phyloP scores from a whole-genome alignment of 2,888 invertebrate species.

The Lamellibrachia columna region DNA sequence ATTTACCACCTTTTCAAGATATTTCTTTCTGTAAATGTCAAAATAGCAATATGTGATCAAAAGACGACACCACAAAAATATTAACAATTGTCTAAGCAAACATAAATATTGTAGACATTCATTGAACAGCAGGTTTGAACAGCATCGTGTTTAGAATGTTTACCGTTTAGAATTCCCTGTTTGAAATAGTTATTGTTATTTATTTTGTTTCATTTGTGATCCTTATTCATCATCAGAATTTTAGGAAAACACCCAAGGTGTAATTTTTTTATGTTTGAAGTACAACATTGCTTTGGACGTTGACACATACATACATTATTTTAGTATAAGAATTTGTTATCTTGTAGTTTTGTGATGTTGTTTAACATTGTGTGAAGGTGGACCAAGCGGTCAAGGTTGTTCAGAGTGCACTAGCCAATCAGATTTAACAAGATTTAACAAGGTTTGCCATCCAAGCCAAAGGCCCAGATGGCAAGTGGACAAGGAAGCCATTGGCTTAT shows the following conservation, averaged over 20 bases:
- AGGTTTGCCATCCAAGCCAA: too few species aligned
- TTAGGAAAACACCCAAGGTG: not conserved
- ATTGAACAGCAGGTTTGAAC: too few species aligned
- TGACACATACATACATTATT: not conserved
- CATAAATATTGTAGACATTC: too few species aligned
- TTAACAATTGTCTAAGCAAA: too few species aligned
- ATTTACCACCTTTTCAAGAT: too few species aligned
- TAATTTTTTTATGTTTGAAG: not conserved
- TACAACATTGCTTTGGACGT: not conserved
- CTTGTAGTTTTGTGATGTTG: not conserved
- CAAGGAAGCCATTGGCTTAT: too few species aligned
- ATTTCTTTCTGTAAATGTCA: too few species aligned
- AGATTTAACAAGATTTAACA: constrained; percentile 70
- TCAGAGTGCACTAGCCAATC: constrained; percentile 88
- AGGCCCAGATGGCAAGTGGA: too few species aligned
- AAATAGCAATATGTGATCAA: too few species aligned
- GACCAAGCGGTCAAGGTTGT: constrained; percentile 82
- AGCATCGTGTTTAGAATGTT: too few species aligned
- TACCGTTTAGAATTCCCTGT: not conserved
- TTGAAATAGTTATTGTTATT: not conserved
- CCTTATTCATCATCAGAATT: not conserved
- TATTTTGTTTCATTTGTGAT: not conserved
- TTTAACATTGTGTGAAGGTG: constrained; percentile 54
- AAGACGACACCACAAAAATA: too few species aligned
- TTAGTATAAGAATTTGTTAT: not conserved